phyloP scores from a whole-genome alignment of 2,888 invertebrate species.

The Cabera pusaria region DNA sequence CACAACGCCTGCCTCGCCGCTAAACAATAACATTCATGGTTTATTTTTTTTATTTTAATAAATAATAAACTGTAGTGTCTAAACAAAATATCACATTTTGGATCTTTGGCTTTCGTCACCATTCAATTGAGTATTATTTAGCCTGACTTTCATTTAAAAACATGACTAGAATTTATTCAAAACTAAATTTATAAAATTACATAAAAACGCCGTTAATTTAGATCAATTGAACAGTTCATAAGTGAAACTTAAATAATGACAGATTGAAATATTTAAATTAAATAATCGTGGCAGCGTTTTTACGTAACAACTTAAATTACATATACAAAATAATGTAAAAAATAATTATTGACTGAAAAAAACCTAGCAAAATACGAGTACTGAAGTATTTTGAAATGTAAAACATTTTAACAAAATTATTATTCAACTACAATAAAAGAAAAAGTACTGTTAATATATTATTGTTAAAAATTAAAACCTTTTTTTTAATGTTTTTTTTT shows the following conservation, averaged over 20 bases:
- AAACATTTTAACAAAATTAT: no score
- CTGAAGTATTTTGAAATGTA: no score
- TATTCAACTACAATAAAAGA: no score
- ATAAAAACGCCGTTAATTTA: conserved; percentile 25
- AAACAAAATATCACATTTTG: conserved; percentile 37
- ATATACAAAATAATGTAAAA: no score
- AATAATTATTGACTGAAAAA: no score
- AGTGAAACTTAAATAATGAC: conserved; percentile 19
- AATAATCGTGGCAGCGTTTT: conserved; percentile 15
- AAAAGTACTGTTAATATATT: no score
- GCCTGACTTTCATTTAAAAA: conserved; percentile 1
- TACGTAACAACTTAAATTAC: conserved; percentile 17
- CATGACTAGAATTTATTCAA: conserved; percentile 5
- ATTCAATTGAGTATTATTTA: conserved; percentile 23
- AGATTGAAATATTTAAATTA: conserved; percentile 13
- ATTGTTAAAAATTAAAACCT: no score
- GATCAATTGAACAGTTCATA: conserved; percentile 25
- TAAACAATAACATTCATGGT: conserved; percentile 12
- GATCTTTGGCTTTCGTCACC: conserved; percentile 31
- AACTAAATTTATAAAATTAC: conserved; percentile 22
- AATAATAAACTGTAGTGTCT: conserved; percentile 23
- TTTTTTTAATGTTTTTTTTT: no score
- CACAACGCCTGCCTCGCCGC: conserved; percentile 29
- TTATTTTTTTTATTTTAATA: conserved; percentile 1
- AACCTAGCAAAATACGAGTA: no score